A percentile compares a stretch with the other conserved stretches of the same genome.
phyloP scores from a whole-genome alignment of 2,888 invertebrate genomes.

The Timema cristinae region DNA sequence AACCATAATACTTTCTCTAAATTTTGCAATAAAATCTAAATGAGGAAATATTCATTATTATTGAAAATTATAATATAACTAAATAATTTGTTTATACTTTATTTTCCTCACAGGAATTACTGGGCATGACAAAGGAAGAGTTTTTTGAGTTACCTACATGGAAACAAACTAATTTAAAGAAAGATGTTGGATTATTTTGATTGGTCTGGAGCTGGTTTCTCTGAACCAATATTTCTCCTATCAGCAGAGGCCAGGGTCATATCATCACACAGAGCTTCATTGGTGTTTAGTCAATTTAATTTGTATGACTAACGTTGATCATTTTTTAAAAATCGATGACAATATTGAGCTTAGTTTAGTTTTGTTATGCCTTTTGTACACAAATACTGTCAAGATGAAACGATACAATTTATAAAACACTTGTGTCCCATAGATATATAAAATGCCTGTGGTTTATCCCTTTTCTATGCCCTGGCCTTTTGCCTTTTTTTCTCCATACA shows the following conservation, averaged over 20 bases:
- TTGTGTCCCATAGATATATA: too few species aligned
- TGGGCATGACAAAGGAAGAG: conserved; percentile 77
- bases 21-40: neutral
- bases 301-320: too few species aligned
- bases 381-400: too few species aligned
- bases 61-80: neutral
- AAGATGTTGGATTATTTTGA: conserved; percentile 86
- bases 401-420: too few species aligned
- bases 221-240: too few species aligned
- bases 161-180: conserved; percentile 89
- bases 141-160: conserved; percentile 81
- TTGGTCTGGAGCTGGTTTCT: neutral
- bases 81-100: conserved; percentile 13
- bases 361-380: too few species aligned
- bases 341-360: too few species aligned
- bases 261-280: too few species aligned
- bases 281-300: too few species aligned
- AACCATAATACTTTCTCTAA: too few species aligned
- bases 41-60: neutral
- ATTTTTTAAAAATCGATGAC: too few species aligned
- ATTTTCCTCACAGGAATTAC: conserved; percentile 53
- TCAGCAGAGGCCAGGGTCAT: too few species aligned
- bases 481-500: conserved; percentile 1
- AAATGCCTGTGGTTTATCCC: neutral
- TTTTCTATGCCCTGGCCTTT: conserved; percentile 9